Conservation (phyloP, 2,113 vertebrate species). For the Tringa solitaria region DNA sequence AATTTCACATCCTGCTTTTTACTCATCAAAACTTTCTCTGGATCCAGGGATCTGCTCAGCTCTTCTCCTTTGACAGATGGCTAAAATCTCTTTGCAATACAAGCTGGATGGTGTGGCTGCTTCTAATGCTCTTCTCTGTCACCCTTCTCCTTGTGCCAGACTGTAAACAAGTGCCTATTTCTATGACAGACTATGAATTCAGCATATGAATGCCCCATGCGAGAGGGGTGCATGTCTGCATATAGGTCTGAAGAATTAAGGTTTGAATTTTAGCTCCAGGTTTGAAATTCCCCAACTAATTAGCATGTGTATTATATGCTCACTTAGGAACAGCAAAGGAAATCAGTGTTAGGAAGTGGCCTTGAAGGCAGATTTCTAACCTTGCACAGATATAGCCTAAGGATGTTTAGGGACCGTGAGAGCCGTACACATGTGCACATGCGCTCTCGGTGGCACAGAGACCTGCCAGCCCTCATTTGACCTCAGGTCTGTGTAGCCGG, state of each 20-base stretch:
- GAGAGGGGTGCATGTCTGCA: not conserved
- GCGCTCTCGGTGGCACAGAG: not conserved
- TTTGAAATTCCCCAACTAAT: not conserved
- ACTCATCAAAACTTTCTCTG: not conserved
- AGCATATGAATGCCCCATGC: too few relatives aligned
- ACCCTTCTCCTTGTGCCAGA: not conserved
- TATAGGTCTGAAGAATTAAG: not conserved
- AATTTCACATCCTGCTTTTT: not conserved
- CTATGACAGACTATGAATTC: not conserved
- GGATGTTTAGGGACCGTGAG: not conserved
- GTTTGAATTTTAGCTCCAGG: not conserved
- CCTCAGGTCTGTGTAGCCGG: not conserved
- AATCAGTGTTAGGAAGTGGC: not conserved
- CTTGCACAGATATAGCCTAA: rapidly evolving
- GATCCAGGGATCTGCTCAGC: not conserved
- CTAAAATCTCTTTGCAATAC: not conserved
- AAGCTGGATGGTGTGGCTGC: not conserved
- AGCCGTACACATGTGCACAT: rapidly evolving
- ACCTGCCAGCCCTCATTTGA: rapidly evolving
- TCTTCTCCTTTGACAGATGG: not conserved
- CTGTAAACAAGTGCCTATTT: not conserved
- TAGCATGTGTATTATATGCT: not conserved
- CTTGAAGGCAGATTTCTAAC: not conserved
- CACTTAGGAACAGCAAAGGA: not conserved
- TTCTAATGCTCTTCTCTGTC: not conserved